A percentile compares a stretch with the other conserved stretches of the same genome.
phyloP scores from a whole-genome alignment of 2,888 invertebrate genomes.

The Shargacucullia verbasci region DNA sequence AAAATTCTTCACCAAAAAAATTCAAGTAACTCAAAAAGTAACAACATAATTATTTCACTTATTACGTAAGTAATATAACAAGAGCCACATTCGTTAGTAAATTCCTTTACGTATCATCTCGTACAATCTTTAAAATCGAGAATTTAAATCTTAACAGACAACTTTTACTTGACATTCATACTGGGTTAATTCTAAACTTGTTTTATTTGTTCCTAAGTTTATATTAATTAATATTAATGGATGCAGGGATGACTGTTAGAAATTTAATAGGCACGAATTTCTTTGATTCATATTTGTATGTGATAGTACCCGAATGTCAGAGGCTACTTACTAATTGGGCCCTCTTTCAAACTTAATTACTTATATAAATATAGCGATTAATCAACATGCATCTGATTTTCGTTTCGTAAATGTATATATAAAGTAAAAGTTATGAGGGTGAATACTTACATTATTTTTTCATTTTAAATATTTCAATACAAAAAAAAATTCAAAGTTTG shows the following conservation, averaged over 20 bases:
- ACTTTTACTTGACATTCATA: slow-evolving; percentile 43
- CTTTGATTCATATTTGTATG: slow-evolving; percentile 43
- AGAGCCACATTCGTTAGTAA: slow-evolving; percentile 57
- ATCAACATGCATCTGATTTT: slow-evolving; percentile 19
- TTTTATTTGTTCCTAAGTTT: slow-evolving; percentile 51
- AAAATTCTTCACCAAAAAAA: slow-evolving; percentile 24
- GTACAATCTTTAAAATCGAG: slow-evolving; percentile 51
- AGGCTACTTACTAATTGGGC: slow-evolving; percentile 37
- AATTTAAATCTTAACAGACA: slow-evolving; percentile 51
- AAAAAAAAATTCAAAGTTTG: too few species aligned
- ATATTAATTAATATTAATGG: slow-evolving; percentile 56
- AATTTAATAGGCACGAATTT: slow-evolving; percentile 48
- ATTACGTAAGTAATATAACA: slow-evolving; percentile 47
- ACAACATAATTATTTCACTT: slow-evolving; percentile 54
- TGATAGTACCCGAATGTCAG: slow-evolving; percentile 24
- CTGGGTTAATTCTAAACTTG: slow-evolving; percentile 45
- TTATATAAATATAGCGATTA: slow-evolving; percentile 22
- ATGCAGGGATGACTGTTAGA: slow-evolving; percentile 49
- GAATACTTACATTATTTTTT: too few species aligned
- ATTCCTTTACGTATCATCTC: slow-evolving; percentile 51
- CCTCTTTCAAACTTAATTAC: slow-evolving; percentile 29
- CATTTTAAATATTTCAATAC: too few species aligned
- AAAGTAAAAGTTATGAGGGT: background rate
- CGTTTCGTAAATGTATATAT: background rate
- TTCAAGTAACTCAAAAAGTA: slow-evolving; percentile 25